phyloP scores from a whole-genome alignment of 23 tunicate species.

The Ascidia mentula region DNA sequence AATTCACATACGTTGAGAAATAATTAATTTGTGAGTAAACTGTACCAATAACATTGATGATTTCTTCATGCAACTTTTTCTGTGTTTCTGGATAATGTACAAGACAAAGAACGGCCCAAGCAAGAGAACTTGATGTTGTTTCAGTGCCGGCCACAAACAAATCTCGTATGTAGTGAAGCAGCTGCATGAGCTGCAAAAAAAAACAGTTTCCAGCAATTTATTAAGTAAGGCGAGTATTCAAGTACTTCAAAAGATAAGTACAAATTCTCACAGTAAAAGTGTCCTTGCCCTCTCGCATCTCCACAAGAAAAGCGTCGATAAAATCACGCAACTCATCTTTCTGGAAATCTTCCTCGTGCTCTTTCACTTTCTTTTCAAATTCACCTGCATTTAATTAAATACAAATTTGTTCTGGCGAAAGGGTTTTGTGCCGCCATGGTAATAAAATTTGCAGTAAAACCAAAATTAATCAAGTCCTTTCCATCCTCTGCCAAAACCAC shows the following conservation, averaged over 20 bases:
- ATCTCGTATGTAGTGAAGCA: conserved; percentile 26
- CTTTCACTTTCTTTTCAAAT: conserved; percentile 17
- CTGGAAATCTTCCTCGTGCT: conserved; percentile 16
- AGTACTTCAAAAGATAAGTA: background rate
- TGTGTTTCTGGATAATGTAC: conserved; percentile 23
- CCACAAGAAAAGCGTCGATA: conserved; percentile 29
- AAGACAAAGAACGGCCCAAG: conserved; percentile 28
- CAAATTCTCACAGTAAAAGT: background rate
- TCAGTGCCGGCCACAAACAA: conserved; percentile 40
- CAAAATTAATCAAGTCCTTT: no score
- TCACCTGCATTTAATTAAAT: no score
- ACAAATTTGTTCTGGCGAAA: no score
- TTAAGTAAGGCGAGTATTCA: background rate
- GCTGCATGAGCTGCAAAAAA: no score
- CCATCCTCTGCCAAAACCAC: no score
- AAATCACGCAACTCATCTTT: conserved; percentile 21
- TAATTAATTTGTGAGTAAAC: background rate
- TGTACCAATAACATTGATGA: conserved; percentile 28
- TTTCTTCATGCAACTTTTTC: conserved; percentile 32
- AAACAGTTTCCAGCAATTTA: no score
- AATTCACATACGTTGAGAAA: no score
- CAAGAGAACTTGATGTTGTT: conserved; percentile 43
- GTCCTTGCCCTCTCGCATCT: conserved; percentile 5
- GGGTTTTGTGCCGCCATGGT: no score
- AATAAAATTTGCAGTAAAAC: no score